These are phyloP conservation scores for Diceros bicornis DNA, from an alignment of 2,797 vertebrate genomes.

Conservation along the genomic window DNA sequence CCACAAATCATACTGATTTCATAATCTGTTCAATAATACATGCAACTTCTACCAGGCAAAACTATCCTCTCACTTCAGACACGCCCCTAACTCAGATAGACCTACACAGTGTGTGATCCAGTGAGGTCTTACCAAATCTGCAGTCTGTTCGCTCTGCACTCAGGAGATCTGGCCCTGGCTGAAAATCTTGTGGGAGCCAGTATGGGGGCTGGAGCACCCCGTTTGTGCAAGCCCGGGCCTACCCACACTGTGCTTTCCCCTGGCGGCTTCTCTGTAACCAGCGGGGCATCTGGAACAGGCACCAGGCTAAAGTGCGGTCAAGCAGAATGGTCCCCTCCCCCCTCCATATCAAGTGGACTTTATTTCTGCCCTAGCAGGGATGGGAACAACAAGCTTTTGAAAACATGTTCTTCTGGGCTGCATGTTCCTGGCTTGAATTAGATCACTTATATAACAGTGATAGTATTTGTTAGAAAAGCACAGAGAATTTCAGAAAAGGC, in stretches of 20 bases:
- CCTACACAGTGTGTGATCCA: not conserved
- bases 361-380: not conserved
- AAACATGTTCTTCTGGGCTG: not conserved
- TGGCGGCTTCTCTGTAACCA: not conserved
- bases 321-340: not conserved
- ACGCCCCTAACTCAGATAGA: not conserved
- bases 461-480: conserved; percentile 74
- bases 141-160: not conserved
- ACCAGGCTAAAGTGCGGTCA: not conserved
- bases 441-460: conserved; percentile 63
- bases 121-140: not conserved
- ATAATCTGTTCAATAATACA: not conserved
- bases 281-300: not conserved
- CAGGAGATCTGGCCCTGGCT: not conserved
- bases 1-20: not conserved
- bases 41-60: not conserved
- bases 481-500: conserved; percentile 37
- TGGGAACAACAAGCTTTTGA: conserved; percentile 68
- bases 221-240: not conserved
- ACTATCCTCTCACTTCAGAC: not conserved
- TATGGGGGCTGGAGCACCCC: not conserved
- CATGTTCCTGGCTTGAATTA: conserved; percentile 65
- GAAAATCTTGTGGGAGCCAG: not conserved
- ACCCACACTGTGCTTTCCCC: conserved; percentile 53
- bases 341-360: not conserved